Conservation (phyloP, 2,888 invertebrate species). For the Metalampra italica region DNA sequence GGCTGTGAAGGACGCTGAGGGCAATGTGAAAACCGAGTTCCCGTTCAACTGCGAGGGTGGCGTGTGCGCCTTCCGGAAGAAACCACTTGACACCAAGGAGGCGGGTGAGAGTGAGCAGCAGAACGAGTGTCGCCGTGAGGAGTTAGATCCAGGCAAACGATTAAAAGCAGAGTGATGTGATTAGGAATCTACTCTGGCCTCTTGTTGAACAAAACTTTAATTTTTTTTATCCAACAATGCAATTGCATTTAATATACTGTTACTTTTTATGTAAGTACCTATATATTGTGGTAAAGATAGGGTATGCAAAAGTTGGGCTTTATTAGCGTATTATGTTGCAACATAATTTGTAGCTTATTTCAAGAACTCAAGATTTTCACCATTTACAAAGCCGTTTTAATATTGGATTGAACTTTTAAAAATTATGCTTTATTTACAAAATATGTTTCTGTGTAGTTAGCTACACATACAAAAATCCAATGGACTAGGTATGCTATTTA, state of each 20-base stretch:
- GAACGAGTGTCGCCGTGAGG: constrained; percentile 8
- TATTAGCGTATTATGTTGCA: no score
- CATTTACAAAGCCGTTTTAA: no score
- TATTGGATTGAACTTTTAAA: no score
- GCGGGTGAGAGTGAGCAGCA: constrained; percentile 7
- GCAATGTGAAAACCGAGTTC: constrained; percentile 78
- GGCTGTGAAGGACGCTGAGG: constrained; percentile 81
- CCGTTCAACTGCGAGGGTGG: constrained; percentile 80
- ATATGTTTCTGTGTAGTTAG: no score
- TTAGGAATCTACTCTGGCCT: neutral
- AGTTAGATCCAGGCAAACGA: constrained; percentile 18
- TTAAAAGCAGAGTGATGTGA: constrained; percentile 37
- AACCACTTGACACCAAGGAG: constrained; percentile 15
- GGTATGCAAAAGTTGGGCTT: no score
- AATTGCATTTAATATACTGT: neutral
- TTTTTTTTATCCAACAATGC: neutral
- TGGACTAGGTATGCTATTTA: neutral
- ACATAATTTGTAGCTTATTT: no score
- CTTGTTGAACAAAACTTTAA: neutral
- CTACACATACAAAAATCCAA: no score
- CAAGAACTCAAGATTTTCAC: no score
- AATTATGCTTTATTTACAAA: no score
- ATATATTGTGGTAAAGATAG: no score
- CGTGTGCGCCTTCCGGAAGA: constrained; percentile 61
- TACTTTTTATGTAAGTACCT: neutral